Conservation (phyloP, 2,113 vertebrate genomes). For the Macrotus californicus region DNA sequence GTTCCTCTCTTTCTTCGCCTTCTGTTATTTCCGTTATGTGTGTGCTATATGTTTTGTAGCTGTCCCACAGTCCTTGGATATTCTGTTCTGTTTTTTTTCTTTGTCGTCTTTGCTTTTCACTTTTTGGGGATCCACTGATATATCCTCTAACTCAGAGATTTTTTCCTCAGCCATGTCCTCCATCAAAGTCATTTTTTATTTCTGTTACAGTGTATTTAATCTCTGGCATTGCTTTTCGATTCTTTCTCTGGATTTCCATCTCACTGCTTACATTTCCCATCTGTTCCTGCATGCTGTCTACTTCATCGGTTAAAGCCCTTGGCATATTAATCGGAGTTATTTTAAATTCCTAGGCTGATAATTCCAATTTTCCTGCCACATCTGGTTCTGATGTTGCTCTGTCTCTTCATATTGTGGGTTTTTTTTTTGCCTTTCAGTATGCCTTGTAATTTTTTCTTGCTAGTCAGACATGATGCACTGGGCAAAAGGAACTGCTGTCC, state of each 20-base stretch:
- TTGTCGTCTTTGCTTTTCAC: neutral
- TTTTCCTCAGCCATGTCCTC: neutral
- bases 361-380: neutral
- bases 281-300: neutral
- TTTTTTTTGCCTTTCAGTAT: neutral
- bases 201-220: neutral
- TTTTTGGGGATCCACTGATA: neutral
- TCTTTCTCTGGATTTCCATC: neutral
- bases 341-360: neutral
- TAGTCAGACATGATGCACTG: accelerated
- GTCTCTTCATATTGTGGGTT: neutral
- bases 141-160: neutral
- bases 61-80: neutral
- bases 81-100: neutral
- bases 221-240: neutral
- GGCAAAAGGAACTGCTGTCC: neutral
- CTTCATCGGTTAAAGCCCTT: neutral
- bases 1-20: neutral
- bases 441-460: neutral
- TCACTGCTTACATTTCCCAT: neutral
- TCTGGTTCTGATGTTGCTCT: too few species aligned
- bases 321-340: too few species aligned
- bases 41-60: neutral
- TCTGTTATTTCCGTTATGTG: neutral
- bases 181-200: neutral